Percentiles rank a stretch among this genome's conserved stretches.
Conservation (phyloP, 1,140 invertebrate species). For the Thalassaphorura encarpata region DNA sequence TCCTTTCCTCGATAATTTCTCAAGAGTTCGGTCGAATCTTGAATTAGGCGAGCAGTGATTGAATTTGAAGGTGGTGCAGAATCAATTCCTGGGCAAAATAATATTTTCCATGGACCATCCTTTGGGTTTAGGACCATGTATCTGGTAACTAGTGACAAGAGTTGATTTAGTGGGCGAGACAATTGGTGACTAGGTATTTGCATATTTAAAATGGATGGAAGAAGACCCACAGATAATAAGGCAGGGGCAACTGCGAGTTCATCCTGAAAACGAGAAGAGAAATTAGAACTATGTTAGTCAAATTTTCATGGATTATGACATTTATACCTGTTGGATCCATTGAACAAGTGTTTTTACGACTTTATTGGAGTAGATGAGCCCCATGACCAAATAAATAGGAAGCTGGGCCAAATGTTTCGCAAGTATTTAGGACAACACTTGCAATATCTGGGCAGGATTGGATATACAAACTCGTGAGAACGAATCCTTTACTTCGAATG, state of each 20-base stretch:
- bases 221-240: constrained; percentile 23
- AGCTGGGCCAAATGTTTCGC: constrained; percentile 26
- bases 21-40: constrained; percentile 19
- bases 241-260: constrained; percentile 15
- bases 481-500: constrained; percentile 25
- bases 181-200: constrained; percentile 8
- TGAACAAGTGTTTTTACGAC: constrained; percentile 18
- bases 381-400: constrained; percentile 22
- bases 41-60: constrained; percentile 15
- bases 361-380: constrained; percentile 17
- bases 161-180: not conserved
- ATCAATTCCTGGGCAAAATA: constrained; percentile 27
- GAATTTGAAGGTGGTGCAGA: constrained; percentile 10
- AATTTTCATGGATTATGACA: too few species aligned
- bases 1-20: constrained; percentile 9
- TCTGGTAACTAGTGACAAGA: constrained; percentile 13
- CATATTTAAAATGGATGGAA: constrained; percentile 22
- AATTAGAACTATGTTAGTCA: too few species aligned
- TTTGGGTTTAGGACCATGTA: constrained; percentile 21
- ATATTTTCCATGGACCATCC: constrained; percentile 23
- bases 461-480: constrained; percentile 27
- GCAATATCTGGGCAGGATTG: constrained; percentile 16
- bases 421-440: constrained; percentile 17
- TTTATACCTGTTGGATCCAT: constrained; percentile 15
- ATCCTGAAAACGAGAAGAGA: too few species aligned